A percentile compares a stretch with the other conserved stretches of the same genome.
phyloP scores from a whole-genome alignment of 2,888 invertebrate genomes.

The Megaustenia siamemsis region DNA sequence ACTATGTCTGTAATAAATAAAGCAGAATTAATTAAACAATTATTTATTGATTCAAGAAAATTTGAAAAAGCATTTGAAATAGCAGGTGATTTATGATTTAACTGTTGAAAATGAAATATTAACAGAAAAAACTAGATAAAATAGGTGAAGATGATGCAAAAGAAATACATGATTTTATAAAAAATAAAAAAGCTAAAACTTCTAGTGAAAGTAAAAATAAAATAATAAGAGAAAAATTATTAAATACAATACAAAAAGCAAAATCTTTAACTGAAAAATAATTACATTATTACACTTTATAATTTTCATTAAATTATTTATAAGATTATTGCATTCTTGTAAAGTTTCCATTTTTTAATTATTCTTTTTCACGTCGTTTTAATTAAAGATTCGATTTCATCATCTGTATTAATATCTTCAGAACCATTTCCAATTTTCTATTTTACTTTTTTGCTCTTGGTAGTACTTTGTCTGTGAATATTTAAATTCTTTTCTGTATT shows the following conservation, averaged over 20 bases:
- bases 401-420: background rate
- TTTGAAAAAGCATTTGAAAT: slow-evolving; percentile 12
- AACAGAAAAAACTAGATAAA: background rate
- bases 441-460: background rate
- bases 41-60: background rate
- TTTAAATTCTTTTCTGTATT: background rate
- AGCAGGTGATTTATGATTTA: background rate
- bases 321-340: background rate
- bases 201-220: background rate
- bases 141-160: background rate
- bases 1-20: slow-evolving; percentile 2
- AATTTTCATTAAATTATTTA: background rate
- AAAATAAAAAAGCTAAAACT: background rate
- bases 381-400: background rate
- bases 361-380: background rate
- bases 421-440: slow-evolving; percentile 3
- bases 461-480: background rate
- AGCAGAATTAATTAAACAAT: background rate
- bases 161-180: background rate
- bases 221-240: slow-evolving; percentile 11
- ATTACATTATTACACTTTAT: background rate
- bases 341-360: background rate
- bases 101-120: background rate
- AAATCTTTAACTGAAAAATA: slow-evolving; percentile 7
- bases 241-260: slow-evolving; percentile 19